A percentile compares a stretch with the other conserved stretches of the same genome.
Conservation (phyloP, 2,113 vertebrate species). For the Ciconia stormi region DNA sequence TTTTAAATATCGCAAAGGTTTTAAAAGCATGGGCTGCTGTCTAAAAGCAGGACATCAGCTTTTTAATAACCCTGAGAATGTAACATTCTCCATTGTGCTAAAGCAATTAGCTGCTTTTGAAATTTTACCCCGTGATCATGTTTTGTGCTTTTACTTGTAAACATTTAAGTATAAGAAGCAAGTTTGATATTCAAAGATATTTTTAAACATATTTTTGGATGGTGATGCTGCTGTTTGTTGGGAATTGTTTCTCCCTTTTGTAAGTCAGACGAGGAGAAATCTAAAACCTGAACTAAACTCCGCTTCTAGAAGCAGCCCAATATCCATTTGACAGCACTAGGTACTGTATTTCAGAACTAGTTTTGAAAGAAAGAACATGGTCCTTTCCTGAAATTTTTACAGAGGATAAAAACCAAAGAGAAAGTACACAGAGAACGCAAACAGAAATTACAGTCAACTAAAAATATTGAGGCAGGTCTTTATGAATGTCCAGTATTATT, state of each 20-base stretch:
- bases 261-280: background rate
- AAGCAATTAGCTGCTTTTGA: background rate
- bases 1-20: background rate
- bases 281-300: background rate
- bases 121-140: background rate
- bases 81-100: background rate
- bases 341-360: background rate
- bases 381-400: background rate
- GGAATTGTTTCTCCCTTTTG: background rate
- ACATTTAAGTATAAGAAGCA: background rate
- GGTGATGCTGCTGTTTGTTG: background rate
- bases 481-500: background rate
- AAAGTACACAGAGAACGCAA: background rate
- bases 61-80: background rate
- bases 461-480: background rate
- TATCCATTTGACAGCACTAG: background rate
- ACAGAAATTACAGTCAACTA: background rate
- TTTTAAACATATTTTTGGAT: background rate
- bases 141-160: background rate
- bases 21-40: background rate
- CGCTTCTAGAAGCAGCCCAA: background rate
- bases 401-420: background rate
- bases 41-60: background rate
- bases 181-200: background rate
- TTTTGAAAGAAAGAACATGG: background rate